Evolutionary conservation across 1,140 invertebrate genomes (phyloP).

Genomic region (Cydia splendana): DNA sequence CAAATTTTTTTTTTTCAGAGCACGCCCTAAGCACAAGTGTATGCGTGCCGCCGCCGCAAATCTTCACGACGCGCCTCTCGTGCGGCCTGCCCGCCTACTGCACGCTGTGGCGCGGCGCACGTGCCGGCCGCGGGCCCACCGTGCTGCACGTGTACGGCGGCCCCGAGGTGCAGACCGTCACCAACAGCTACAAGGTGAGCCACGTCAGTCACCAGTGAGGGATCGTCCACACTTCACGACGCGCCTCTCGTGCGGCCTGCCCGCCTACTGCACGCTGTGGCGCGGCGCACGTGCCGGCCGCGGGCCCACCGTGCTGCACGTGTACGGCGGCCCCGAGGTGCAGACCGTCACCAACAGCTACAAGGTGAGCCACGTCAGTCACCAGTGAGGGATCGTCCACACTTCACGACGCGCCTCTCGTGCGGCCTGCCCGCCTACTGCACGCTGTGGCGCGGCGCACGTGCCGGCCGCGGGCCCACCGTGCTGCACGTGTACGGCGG

Average conservation of each 20-base stretch:
- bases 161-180: slow-evolving; percentile 98
- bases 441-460: slow-evolving; percentile 82
- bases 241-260: slow-evolving; percentile 72
- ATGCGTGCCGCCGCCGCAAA: slow-evolving; percentile 56
- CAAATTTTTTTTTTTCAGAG: slow-evolving; percentile 41
- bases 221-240: slow-evolving; percentile 41
- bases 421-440: slow-evolving; percentile 73
- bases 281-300: slow-evolving; percentile 89
- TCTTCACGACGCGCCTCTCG: slow-evolving; percentile 58
- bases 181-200: slow-evolving; percentile 93
- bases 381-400: too few species aligned
- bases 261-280: slow-evolving; percentile 50
- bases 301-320: slow-evolving; percentile 73
- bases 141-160: slow-evolving; percentile 98
- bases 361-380: slow-evolving; percentile 80
- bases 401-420: slow-evolving; percentile 54
- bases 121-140: slow-evolving; percentile 93
- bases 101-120: slow-evolving; percentile 94
- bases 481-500: slow-evolving; percentile 93
- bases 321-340: slow-evolving; percentile 98
- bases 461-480: slow-evolving; percentile 81
- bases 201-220: too few species aligned
- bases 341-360: slow-evolving; percentile 98
- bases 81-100: slow-evolving; percentile 87
- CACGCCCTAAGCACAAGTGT: slow-evolving; percentile 41